Evolutionary conservation across 2,888 invertebrate species (phyloP).

Genomic region (Luperina nickerlii): DNA sequence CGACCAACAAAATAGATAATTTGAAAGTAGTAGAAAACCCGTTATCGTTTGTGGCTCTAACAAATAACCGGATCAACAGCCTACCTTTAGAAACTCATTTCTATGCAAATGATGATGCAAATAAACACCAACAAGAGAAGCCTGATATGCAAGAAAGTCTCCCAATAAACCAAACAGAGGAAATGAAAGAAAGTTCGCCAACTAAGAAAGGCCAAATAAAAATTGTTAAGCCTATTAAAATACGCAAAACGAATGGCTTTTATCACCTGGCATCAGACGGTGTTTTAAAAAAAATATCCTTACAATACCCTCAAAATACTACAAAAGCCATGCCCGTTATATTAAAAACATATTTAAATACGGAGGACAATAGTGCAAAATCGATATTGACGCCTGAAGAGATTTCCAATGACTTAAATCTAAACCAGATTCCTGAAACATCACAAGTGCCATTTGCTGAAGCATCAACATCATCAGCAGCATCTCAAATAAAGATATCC

Average conservation of each 20-base stretch:
- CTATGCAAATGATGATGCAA: slow-evolving; percentile 13
- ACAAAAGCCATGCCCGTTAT: slow-evolving; percentile 20
- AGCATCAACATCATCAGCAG: slow-evolving; percentile 58
- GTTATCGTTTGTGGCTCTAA: slow-evolving; percentile 78
- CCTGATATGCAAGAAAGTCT: slow-evolving; percentile 33
- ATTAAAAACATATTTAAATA: slow-evolving; percentile 28
- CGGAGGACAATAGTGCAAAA: not conserved
- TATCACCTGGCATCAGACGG: slow-evolving; percentile 76
- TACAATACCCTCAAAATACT: slow-evolving; percentile 40
- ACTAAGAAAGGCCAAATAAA: slow-evolving; percentile 61
- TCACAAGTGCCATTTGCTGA: slow-evolving; percentile 64
- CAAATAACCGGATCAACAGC: slow-evolving; percentile 47
- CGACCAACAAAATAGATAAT: slow-evolving; percentile 83
- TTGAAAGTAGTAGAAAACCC: slow-evolving; percentile 83
- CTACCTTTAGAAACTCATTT: slow-evolving; percentile 64
- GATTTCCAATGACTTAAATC: not conserved
- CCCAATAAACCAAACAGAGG: slow-evolving; percentile 42
- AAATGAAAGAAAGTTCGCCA: slow-evolving; percentile 40
- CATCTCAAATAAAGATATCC: slow-evolving; percentile 77
- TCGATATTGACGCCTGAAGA: slow-evolving; percentile 10
- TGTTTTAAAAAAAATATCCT: slow-evolving; percentile 62
- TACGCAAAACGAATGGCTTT: slow-evolving; percentile 80
- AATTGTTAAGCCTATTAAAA: slow-evolving; percentile 83
- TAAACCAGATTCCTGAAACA: slow-evolving; percentile 13
- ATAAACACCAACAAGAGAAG: slow-evolving; percentile 26